Base-by-base conservation (phyloP, 2,888 invertebrate genomes). In the Platypus cylindrus region DNA sequence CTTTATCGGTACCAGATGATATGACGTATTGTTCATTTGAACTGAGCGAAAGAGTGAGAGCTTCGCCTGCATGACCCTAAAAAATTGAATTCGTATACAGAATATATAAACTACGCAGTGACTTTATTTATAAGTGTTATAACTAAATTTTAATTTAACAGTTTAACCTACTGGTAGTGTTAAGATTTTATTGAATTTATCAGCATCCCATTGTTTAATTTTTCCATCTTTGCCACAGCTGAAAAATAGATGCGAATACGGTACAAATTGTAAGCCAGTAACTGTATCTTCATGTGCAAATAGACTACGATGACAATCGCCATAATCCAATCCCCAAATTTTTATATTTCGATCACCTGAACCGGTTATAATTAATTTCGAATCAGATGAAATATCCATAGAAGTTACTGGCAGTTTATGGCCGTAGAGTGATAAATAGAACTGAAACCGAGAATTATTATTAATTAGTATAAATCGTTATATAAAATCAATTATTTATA, bases 261-360 rank as follows among this genome's bases (percentile, higher is more conserved):
- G 84, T 13, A 94, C 76, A 56, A 98, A 98, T 51, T 81, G 76
- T 18, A 97, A 58, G 18, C 82, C 75, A 38, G 89, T 91, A 7
- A 98, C 78, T 0, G 93, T 86, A 60, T 94, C 93, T 52, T 95
- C 91, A 60, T 98, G 97, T 0, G 94, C 95, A 60, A 94, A 90
- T 47, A 97, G 71, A 0, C 93, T 93, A 52, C 77, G 78, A 64
- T 93, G 95, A 50, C 94, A 95, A 60, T 98, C 94, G n/a, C 97
- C 97, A 59, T 93, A 97, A 63, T 97, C 94, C 64, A 97, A 71
- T 20, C 97, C 97, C 97, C 97, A 99, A 42, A 98, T 79, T 67
- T 95, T 94, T 17, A 97, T 75, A 59, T 89, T 94, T 24, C 93
- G 74, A 66, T 98, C 98, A 0, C 86, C 85, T 2, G 95, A 94